Percentiles rank a stretch among this genome's conserved stretches.
Conservation (phyloP, 2,797 vertebrate species). For the Poecile montanus region DNA sequence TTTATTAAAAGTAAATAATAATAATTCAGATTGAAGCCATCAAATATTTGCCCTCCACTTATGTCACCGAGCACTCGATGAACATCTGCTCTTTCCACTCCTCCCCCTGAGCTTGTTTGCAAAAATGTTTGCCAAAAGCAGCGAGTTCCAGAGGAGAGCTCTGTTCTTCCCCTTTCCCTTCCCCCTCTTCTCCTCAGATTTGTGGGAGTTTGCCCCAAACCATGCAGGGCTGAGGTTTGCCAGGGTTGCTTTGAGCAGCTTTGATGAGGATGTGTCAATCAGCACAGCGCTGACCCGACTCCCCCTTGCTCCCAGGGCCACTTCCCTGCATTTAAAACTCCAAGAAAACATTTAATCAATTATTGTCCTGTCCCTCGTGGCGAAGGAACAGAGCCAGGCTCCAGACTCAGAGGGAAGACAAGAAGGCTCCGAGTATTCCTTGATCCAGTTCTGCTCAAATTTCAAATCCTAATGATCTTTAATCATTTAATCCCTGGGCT, state of each 20-base stretch:
- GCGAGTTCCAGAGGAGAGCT: background rate
- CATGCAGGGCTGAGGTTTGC: background rate
- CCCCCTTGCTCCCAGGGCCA: background rate
- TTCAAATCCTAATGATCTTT: background rate
- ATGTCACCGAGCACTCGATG: background rate
- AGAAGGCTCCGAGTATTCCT: background rate
- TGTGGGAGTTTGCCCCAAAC: background rate
- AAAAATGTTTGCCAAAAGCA: conserved; percentile 6
- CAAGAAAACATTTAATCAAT: background rate
- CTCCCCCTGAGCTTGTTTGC: background rate
- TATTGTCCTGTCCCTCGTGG: background rate
- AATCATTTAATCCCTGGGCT: conserved; percentile 25
- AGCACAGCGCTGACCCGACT: background rate
- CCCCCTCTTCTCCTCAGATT: background rate
- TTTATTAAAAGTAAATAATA: conserved; percentile 68
- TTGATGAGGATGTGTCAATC: background rate
- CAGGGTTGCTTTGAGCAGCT: background rate
- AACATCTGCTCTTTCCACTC: conserved; percentile 45
- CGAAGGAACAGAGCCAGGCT: fast-evolving
- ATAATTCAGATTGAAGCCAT: conserved; percentile 40
- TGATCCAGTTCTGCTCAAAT: background rate
- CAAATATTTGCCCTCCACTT: conserved; percentile 63
- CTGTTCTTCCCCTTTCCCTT: too few species aligned
- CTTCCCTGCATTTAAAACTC: background rate
- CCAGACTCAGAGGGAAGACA: fast-evolving